A percentile compares a stretch with the other conserved stretches of the same genome.
phyloP scores from a whole-genome alignment of 64 coral and sea anemone species.

The Actinia equina region DNA sequence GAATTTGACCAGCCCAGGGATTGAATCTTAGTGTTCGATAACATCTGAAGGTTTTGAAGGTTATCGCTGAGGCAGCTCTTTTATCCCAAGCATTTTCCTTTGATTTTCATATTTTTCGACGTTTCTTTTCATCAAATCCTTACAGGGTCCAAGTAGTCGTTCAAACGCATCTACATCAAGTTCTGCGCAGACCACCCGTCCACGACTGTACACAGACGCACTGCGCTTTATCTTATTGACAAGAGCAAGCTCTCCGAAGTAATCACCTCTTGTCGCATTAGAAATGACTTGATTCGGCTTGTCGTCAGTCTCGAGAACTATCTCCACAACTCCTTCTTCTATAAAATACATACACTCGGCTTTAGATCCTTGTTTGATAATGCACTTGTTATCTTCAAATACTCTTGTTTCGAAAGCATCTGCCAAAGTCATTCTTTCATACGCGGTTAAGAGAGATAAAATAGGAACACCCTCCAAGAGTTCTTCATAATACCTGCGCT shows the following conservation, averaged over 20 bases:
- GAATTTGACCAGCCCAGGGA: neutral
- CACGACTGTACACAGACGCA: conserved; percentile 47
- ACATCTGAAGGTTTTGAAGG: neutral
- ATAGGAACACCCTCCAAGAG: conserved; percentile 36
- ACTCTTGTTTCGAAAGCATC: conserved; percentile 38
- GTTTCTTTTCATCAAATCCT: conserved; percentile 46
- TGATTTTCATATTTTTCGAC: conserved; percentile 49
- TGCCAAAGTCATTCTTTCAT: conserved; percentile 45
- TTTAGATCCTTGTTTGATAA: conserved; percentile 38
- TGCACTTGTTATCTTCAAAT: conserved; percentile 56
- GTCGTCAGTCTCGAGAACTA: conserved; percentile 15
- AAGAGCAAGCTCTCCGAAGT: conserved; percentile 62
- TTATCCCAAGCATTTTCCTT: conserved; percentile 29
- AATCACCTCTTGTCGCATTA: conserved; percentile 47
- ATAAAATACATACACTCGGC: conserved; percentile 61
- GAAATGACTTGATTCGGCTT: conserved; percentile 30
- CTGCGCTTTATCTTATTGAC: conserved; percentile 24
- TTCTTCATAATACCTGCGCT: conserved; percentile 43
- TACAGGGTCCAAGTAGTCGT: conserved; percentile 55
- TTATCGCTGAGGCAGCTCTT: conserved; percentile 16
- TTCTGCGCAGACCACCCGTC: conserved; percentile 35
- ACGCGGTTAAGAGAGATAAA: conserved; percentile 37
- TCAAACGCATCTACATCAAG: conserved; percentile 58
- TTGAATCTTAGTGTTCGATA: neutral
- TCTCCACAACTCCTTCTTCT: conserved; percentile 43